Evolutionary conservation across 2,888 invertebrate species (phyloP), one percentile per base, ranked within the genome.

Genomic region (Athalia circularis): DNA sequence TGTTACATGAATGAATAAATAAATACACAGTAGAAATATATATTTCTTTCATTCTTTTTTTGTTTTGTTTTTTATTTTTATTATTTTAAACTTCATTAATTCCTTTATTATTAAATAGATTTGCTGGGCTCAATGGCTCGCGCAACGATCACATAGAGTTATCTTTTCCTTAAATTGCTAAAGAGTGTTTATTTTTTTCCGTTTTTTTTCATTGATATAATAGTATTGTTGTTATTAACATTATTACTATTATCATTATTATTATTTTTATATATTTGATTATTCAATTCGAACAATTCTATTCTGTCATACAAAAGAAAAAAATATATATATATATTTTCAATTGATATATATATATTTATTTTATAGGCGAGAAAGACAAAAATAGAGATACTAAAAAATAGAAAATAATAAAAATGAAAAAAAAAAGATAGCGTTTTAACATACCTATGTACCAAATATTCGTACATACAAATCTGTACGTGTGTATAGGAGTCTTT

Each of bases 71-170:
- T 29, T 29, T 29, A 29, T 29, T 29, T 29, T 29, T 29, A 29
- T 29, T 11, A 45, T 48, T 75, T 48, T 13, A 62, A 72, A 61
- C 75, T 75, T 64, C 61, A 75, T 75, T 75, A 75, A 75, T 75
- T 75, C 75, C 75, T 75, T 75, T 75, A 75, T 75, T 64, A 62
- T 75, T 75, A 75, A 75, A 75, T 75, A 75, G 13, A 75, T 75
- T 75, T 75, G 75, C 75, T 57, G 50, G 75, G 50, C 62, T 5
- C 75, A 5, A 5, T 62, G 62, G 50, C 11, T 62, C 52, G n/a
- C 13, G 74, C 75, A 75, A 75, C 75, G 75, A 75, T 75, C 75
- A 75, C 75, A 75, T 75, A 75, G 75, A 75, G 75, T 75, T 75
- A 62, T 62, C 50, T 62, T 75, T 29, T 43, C 45, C 62, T 62